Conservation (phyloP, 2,113 vertebrate species). For the Speoplatyrhinus poulsoni region DNA sequence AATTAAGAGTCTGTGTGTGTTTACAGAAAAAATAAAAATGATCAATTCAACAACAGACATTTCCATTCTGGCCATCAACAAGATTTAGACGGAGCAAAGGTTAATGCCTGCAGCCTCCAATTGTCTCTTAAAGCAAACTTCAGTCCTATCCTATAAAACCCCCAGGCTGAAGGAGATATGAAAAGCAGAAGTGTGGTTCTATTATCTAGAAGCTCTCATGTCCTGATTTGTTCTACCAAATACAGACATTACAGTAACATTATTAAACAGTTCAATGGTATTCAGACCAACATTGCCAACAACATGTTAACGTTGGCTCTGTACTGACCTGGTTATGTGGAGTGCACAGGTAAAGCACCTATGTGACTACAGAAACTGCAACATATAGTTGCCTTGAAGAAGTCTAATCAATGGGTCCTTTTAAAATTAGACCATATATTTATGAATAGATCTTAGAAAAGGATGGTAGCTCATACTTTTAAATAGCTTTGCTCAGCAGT, state of each 20-base stretch:
- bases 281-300: neutral
- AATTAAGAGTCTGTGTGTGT: neutral
- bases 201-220: neutral
- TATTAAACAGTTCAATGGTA: neutral
- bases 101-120: neutral
- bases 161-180: neutral
- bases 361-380: too few relatives aligned
- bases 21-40: neutral
- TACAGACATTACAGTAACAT: too few relatives aligned
- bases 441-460: too few relatives aligned
- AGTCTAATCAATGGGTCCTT: too few relatives aligned
- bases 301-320: neutral
- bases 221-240: neutral
- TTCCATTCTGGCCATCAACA: neutral
- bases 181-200: neutral
- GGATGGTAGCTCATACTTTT: too few relatives aligned
- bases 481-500: too few relatives aligned
- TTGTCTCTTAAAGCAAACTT: neutral
- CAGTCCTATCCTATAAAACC: neutral
- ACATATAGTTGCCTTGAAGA: too few relatives aligned
- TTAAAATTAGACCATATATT: too few relatives aligned
- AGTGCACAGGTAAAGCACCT: neutral
- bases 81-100: neutral
- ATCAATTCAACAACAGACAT: neutral
- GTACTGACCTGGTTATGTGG: neutral